phyloP scores from a whole-genome alignment of 2,113 vertebrate species.

The Ariopsis seemanni region DNA sequence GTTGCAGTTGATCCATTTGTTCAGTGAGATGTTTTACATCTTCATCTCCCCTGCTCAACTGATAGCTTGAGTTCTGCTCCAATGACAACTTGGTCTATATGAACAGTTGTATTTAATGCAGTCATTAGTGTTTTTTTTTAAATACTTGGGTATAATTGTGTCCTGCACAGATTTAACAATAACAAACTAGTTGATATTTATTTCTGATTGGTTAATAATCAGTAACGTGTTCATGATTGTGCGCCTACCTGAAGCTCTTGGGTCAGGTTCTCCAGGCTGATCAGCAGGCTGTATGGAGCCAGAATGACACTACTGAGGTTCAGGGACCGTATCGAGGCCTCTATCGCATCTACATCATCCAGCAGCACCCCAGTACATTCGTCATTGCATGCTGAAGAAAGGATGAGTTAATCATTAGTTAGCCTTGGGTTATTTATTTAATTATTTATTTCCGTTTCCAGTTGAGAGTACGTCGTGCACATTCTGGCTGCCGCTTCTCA shows the following conservation, averaged over 20 bases:
- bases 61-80: conserved; percentile 55
- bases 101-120: neutral
- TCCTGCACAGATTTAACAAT: neutral
- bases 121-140: neutral
- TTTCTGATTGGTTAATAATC: neutral
- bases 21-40: conserved; percentile 59
- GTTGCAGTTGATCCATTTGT: conserved; percentile 63
- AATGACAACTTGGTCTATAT: conserved; percentile 61
- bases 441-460: too few species aligned
- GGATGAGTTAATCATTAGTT: neutral
- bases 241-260: conserved; percentile 74
- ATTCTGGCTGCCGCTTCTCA: too few species aligned
- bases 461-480: too few species aligned
- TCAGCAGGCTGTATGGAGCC: conserved; percentile 74
- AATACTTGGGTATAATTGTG: neutral
- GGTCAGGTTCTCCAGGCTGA: conserved; percentile 78
- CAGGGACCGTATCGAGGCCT: conserved; percentile 65
- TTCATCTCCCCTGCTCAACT: conserved; percentile 53
- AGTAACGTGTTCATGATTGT: neutral
- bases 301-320: conserved; percentile 73
- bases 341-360: conserved; percentile 72
- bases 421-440: neutral
- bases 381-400: conserved; percentile 83
- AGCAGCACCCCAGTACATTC: conserved; percentile 81
- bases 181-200: neutral